A percentile compares a stretch with the other conserved stretches of the same genome.
Evolutionary conservation across 2,113 vertebrate species (phyloP).

Genomic region (Chionodraco myersi): DNA sequence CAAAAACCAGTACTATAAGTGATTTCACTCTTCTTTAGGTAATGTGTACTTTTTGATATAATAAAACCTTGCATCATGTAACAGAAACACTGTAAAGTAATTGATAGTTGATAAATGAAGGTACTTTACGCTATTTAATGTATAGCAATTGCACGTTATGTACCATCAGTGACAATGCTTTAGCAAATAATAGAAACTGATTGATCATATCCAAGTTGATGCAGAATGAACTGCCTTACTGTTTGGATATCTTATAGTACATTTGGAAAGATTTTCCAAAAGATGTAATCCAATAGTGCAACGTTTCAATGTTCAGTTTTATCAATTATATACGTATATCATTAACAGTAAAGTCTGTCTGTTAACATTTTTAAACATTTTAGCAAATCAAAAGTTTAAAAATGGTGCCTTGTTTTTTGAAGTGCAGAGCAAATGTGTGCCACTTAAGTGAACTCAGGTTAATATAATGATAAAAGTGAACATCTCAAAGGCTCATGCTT

Average conservation of each 20-base stretch:
- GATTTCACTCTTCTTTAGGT: not conserved
- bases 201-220: too few species aligned
- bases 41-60: too few species aligned
- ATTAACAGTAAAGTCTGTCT: not conserved
- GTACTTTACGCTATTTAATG: too few species aligned
- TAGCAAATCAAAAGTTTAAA: not conserved
- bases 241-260: too few species aligned
- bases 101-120: not conserved
- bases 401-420: not conserved
- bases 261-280: too few species aligned
- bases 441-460: constrained; percentile 35
- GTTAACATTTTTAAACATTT: not conserved
- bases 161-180: too few species aligned
- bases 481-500: constrained; percentile 32
- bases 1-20: too few species aligned
- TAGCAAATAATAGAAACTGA: too few species aligned
- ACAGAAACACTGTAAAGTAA: not conserved
- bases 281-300: too few species aligned
- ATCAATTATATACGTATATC: not conserved
- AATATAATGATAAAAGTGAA: constrained; percentile 54
- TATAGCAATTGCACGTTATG: too few species aligned
- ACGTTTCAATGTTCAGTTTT: not conserved
- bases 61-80: not conserved
- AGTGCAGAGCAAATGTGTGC: constrained; percentile 16
- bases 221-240: too few species aligned